Conservation (phyloP, 2,888 invertebrate genomes). For the Ectemnius continuus region DNA sequence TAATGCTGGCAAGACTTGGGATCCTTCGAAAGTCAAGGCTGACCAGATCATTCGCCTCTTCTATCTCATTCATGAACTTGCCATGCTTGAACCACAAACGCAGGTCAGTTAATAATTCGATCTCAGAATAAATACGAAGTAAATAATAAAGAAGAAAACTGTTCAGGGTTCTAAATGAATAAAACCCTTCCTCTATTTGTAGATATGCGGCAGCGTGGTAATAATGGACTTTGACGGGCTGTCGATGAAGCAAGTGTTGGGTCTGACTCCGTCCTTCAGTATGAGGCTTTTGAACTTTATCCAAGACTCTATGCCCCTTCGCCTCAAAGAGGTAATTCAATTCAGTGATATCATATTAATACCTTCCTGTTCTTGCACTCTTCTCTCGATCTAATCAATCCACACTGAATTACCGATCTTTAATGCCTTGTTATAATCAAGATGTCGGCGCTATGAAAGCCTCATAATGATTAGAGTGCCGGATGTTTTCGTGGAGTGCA, state of each 20-base stretch:
- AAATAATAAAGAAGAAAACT: too few species aligned
- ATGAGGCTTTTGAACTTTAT: slow-evolving; percentile 88
- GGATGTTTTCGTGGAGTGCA: too few species aligned
- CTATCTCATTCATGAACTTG: slow-evolving; percentile 89
- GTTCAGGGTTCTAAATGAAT: too few species aligned
- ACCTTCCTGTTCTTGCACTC: too few species aligned
- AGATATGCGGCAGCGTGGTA: slow-evolving; percentile 88
- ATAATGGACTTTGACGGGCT: slow-evolving; percentile 91
- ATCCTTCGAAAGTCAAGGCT: slow-evolving; percentile 85
- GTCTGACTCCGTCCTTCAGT: slow-evolving; percentile 86
- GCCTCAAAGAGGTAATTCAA: slow-evolving; percentile 84
- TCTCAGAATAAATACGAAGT: too few species aligned
- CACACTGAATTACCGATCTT: background rate
- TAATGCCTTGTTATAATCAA: background rate
- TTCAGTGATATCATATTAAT: background rate
- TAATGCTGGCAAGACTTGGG: slow-evolving; percentile 87
- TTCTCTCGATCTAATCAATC: background rate
- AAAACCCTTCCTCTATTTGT: slow-evolving; percentile 20
- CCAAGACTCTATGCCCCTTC: slow-evolving; percentile 91
- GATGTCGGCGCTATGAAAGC: too few species aligned
- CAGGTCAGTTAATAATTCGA: slow-evolving; percentile 77
- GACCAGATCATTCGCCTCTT: slow-evolving; percentile 89
- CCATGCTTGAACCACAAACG: slow-evolving; percentile 87
- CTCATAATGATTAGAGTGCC: too few species aligned
- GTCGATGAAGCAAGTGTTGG: slow-evolving; percentile 86